Evolutionary conservation across 2,113 vertebrate species (phyloP), one percentile per base, ranked within the genome.

Genomic region (Labeo catla): DNA sequence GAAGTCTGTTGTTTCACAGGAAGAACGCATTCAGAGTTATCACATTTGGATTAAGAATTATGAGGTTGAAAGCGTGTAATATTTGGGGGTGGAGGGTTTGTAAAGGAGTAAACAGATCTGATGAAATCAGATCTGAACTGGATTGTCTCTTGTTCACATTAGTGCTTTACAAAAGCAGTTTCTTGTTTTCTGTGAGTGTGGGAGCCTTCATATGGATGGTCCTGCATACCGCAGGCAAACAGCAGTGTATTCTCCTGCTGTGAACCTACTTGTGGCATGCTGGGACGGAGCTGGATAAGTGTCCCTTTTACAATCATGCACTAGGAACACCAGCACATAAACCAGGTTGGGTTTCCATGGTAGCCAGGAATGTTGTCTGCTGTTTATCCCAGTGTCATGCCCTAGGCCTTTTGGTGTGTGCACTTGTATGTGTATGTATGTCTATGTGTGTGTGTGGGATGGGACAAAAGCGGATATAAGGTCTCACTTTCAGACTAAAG

Each of bases 301-400:
- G 77, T 74, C 54, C 16, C n/a, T 49, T 74, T 74, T 28, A 23
- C 45, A 74, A 34, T 66, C 11, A 66, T 81, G n/a, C 39, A 78
- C 66, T 9, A 47, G 21, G 8, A 49, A 10, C 59, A 83, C 54
- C 61, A 76, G 45, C 6, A 50, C 45, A 87, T 87, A 52, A 86
- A 84, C n/a, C n/a, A 89, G 9, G 11, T 47, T n/a, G 72, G n/a
- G 80, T 66, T 43, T 47, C 84, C 86, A 88, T 81, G 83, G 83
- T 10, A 87, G 77, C 88, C 70, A 87, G 86, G 87, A 91, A 91
- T 89, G 87, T 84, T 65, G 68, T 68, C 81, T 68, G 76, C 49
- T 74, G 34, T 43, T 87, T 78, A 84, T 57, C 81, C 57, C 13
- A n/a, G 5, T 73, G 63, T 73, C 74, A 72, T 57, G 45, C 21